Evolutionary conservation across 2,797 vertebrate species (phyloP).

Genomic region (Gobio occitaniae): DNA sequence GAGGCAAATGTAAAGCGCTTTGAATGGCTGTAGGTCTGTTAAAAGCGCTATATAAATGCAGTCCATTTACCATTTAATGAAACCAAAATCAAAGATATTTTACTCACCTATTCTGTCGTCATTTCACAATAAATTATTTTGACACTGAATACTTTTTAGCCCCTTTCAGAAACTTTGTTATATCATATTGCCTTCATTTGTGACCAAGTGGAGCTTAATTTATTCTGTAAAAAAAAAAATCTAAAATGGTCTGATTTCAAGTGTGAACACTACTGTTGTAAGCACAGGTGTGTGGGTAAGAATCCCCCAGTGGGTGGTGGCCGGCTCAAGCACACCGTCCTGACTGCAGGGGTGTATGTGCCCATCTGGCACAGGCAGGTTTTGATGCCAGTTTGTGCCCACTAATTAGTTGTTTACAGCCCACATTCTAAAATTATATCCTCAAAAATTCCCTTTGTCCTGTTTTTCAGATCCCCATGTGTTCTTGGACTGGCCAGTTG

Average conservation of each 20-base stretch:
- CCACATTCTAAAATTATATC: constrained; percentile 21
- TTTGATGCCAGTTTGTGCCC: constrained; percentile 36
- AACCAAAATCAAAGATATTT: background rate
- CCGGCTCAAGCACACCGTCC: constrained; percentile 22
- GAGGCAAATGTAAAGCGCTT: too few relatives aligned
- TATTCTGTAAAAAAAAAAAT: background rate
- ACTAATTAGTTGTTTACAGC: constrained; percentile 57
- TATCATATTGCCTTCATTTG: background rate
- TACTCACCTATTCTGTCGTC: background rate
- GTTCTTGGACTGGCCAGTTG: constrained; percentile 10
- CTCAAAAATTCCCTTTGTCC: constrained; percentile 26
- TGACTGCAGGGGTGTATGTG: constrained; percentile 43
- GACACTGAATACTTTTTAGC: background rate
- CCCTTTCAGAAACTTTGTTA: background rate
- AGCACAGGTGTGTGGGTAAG: constrained; percentile 1
- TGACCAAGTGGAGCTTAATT: background rate
- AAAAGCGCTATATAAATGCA: too few relatives aligned
- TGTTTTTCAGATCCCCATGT: constrained; percentile 17
- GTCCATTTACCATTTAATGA: too few relatives aligned
- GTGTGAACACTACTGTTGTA: constrained; percentile 4
- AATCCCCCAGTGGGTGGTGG: constrained; percentile 37
- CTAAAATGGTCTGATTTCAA: background rate
- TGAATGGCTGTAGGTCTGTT: too few relatives aligned
- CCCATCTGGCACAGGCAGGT: constrained; percentile 56
- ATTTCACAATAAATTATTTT: background rate